Base-by-base conservation (phyloP, 2,888 invertebrate genomes). In the Stenichneumon culpator region DNA sequence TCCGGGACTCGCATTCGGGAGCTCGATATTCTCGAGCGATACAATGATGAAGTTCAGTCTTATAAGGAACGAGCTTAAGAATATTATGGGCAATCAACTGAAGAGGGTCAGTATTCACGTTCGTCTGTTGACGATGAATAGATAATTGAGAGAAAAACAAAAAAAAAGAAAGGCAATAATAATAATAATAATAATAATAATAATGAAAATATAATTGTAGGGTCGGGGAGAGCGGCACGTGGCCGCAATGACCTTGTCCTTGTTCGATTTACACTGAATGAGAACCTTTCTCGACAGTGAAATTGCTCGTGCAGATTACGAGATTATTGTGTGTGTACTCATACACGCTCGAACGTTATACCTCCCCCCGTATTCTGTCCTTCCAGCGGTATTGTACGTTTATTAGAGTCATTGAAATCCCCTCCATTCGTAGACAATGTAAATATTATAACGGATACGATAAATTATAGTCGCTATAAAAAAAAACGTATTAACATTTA, bases 41-140 rank as follows among this genome's bases (percentile, higher is more conserved):
- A 99, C 99, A 11, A 97, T 99, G 97, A 99, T 99, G 97, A 99
- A 99, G 95, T 99, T 99, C 95, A 98, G 97, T 94, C 97, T 99
- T 90, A 99, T 99, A 94, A 97, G 97, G 94, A 99, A 99, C 94
- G 99, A 99, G 95, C 96, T 99, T 94, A 98, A 99, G 95, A 99
- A 99, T 95, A 98, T 99, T 94, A 98, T 98, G 96, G 97, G 98
- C 94, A 98, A 98, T 94, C 98, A 99, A 94, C 96, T 99, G 90
- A 98, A 98, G 96, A 96, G 98, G 98, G 99, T 99, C 97, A 96
- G 97, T 96, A 93, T 63, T 91, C 79, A 68, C 79, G 78, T 75
- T 86, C 83, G 63, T 73, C 74, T 74, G 68, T 67, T 32, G 70
- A 44, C 54, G 63, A 75, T 60, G 44, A 57, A 65, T 50, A 32